phyloP scores from a whole-genome alignment of 2,797 vertebrate species.

The Sternarchorhynchus goeldii region DNA sequence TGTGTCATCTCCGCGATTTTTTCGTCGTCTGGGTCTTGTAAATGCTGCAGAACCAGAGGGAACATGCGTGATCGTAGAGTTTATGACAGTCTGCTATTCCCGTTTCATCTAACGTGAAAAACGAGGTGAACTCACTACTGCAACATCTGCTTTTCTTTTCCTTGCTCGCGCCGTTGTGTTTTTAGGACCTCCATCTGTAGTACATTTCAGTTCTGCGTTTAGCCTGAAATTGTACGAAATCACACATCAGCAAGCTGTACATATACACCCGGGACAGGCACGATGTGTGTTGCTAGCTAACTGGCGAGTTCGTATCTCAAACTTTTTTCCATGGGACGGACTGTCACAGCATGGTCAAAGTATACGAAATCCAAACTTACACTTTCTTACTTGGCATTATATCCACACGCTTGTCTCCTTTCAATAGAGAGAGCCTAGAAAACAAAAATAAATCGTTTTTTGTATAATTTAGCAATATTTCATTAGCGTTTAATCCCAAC shows the following conservation, averaged over 20 bases:
- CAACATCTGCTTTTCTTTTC: slow-evolving; percentile 96
- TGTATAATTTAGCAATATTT: slow-evolving; percentile 28
- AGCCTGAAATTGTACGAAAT: slow-evolving; percentile 64
- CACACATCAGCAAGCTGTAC: neutral
- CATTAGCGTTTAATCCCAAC: slow-evolving; percentile 65
- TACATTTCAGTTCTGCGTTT: slow-evolving; percentile 67
- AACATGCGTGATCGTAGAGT: neutral
- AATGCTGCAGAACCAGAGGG: slow-evolving; percentile 71
- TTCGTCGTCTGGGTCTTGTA: slow-evolving; percentile 90
- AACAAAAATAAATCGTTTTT: slow-evolving; percentile 38
- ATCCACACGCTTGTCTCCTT: slow-evolving; percentile 41
- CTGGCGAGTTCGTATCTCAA: slow-evolving; percentile 21
- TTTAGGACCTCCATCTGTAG: slow-evolving; percentile 63
- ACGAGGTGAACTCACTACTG: slow-evolving; percentile 81
- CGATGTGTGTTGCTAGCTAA: neutral
- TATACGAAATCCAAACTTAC: slow-evolving; percentile 66
- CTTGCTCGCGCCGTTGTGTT: slow-evolving; percentile 75
- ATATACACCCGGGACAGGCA: neutral
- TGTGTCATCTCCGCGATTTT: slow-evolving; percentile 76
- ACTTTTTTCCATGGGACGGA: slow-evolving; percentile 12
- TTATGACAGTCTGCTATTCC: neutral
- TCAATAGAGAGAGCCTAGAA: slow-evolving; percentile 66
- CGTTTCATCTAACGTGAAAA: too few relatives aligned
- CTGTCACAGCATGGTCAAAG: slow-evolving; percentile 5
- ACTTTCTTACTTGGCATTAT: slow-evolving; percentile 82